A percentile compares a stretch with the other conserved stretches of the same genome.
These are phyloP conservation scores for Hemicrepidius hirtus DNA, from an alignment of 2,888 invertebrate species.

Conservation along the genomic window DNA sequence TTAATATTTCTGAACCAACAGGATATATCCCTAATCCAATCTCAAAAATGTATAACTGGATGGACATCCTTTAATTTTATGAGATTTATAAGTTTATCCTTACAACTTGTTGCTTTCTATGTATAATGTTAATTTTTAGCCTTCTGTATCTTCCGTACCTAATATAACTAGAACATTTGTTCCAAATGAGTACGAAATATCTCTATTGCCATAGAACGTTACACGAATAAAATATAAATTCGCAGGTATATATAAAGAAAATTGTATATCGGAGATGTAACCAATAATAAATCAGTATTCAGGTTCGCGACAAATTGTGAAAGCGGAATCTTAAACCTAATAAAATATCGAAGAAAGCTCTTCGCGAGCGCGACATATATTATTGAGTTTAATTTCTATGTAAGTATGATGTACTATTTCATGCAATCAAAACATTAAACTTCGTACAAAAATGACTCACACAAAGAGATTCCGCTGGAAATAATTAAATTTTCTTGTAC, in stretches of 20 bases:
- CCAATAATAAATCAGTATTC: constrained; percentile 25
- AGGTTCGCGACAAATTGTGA: constrained; percentile 27
- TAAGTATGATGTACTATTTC: neutral
- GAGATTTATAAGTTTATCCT: neutral
- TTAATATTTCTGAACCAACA: too few relatives aligned
- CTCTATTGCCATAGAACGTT: too few relatives aligned
- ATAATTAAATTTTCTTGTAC: constrained; percentile 33
- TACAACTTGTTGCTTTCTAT: neutral
- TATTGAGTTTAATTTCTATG: constrained; percentile 38
- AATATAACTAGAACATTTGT: too few relatives aligned
- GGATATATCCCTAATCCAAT: too few relatives aligned
- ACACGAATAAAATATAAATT: neutral
- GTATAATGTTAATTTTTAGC: too few relatives aligned
- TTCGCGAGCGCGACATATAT: constrained; percentile 28
- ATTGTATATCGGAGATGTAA: neutral
- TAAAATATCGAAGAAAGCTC: constrained; percentile 37
- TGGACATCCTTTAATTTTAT: too few relatives aligned
- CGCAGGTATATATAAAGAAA: neutral
- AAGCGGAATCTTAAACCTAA: constrained; percentile 38
- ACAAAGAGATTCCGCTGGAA: neutral
- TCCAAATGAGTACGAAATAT: too few relatives aligned
- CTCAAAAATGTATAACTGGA: too few relatives aligned
- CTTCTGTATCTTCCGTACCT: too few relatives aligned
- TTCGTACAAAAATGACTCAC: constrained; percentile 17
- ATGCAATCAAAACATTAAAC: constrained; percentile 23